These are phyloP conservation scores for Trematomus loennbergii DNA, from an alignment of 2,113 vertebrate species.

Conservation along the genomic window DNA sequence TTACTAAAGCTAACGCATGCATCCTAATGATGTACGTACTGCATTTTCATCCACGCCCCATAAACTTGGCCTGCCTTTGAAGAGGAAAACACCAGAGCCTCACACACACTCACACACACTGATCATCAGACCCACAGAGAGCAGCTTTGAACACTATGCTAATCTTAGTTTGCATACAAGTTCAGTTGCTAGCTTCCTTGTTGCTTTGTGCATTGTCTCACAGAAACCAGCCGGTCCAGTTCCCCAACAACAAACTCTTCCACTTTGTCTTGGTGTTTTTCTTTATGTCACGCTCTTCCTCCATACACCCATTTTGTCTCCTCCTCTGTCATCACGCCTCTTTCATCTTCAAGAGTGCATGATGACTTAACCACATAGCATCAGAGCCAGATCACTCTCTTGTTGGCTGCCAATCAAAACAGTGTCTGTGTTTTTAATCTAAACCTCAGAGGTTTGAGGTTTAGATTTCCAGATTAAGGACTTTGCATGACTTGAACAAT, in stretches of 20 bases:
- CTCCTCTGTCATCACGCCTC: slow-evolving; percentile 22
- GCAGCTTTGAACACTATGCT: not conserved
- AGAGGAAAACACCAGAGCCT: slow-evolving; percentile 15
- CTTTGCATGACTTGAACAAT: not conserved
- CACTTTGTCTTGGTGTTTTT: not conserved
- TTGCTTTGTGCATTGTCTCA: slow-evolving; percentile 31
- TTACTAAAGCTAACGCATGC: not conserved
- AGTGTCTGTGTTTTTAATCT: not conserved
- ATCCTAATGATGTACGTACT: not conserved
- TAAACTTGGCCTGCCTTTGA: not conserved
- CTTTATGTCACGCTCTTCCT: not conserved
- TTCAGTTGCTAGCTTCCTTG: slow-evolving; percentile 29
- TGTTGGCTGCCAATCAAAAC: slow-evolving; percentile 10
- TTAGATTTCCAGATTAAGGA: not conserved
- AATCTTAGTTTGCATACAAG: slow-evolving; percentile 39
- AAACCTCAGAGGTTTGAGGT: not conserved
- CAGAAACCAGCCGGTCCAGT: slow-evolving; percentile 53
- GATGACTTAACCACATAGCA: slow-evolving; percentile 8
- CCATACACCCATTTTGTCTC: not conserved
- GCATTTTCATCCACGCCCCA: not conserved
- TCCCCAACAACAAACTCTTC: slow-evolving; percentile 30
- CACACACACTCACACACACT: slow-evolving; percentile 22
- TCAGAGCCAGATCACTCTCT: slow-evolving; percentile 11
- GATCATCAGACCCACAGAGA: not conserved
- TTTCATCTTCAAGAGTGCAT: not conserved